Evolutionary conservation across 2,888 invertebrate species (phyloP).

Genomic region (Ashinkailepas kermadecensis): DNA sequence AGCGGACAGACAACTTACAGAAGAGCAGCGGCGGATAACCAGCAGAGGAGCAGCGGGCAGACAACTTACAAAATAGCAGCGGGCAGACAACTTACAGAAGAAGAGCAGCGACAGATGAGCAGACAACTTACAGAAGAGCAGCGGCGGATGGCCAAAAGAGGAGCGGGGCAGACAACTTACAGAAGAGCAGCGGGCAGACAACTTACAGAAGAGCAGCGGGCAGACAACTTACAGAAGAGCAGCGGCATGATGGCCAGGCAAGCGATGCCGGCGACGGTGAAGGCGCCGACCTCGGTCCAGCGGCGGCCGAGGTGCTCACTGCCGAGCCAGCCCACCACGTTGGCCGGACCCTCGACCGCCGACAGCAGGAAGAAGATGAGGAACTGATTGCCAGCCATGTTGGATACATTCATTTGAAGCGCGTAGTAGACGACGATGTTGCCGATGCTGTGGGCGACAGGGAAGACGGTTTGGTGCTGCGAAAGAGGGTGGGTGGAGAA

Average conservation of each 20-base stretch:
- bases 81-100: too few species aligned
- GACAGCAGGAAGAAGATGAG: constrained; percentile 57
- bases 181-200: too few species aligned
- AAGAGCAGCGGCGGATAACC: not conserved
- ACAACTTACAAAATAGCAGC: too few species aligned
- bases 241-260: constrained; percentile 22
- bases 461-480: too few species aligned
- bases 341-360: constrained; percentile 56
- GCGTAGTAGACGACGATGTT: constrained; percentile 39
- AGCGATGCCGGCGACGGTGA: constrained; percentile 26
- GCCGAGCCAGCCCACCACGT: constrained; percentile 46
- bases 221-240: not conserved
- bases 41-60: too few species aligned
- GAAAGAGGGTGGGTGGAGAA: too few species aligned
- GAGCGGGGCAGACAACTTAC: too few species aligned
- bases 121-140: too few species aligned
- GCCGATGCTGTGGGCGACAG: constrained; percentile 35
- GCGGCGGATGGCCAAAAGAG: too few species aligned
- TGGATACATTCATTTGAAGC: constrained; percentile 38
- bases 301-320: constrained; percentile 29
- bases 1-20: not conserved
- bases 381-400: constrained; percentile 55
- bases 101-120: too few species aligned
- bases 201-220: too few species aligned
- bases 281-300: constrained; percentile 30